phyloP scores from a whole-genome alignment of 2,888 invertebrate species.

The Orthosia cruda region DNA sequence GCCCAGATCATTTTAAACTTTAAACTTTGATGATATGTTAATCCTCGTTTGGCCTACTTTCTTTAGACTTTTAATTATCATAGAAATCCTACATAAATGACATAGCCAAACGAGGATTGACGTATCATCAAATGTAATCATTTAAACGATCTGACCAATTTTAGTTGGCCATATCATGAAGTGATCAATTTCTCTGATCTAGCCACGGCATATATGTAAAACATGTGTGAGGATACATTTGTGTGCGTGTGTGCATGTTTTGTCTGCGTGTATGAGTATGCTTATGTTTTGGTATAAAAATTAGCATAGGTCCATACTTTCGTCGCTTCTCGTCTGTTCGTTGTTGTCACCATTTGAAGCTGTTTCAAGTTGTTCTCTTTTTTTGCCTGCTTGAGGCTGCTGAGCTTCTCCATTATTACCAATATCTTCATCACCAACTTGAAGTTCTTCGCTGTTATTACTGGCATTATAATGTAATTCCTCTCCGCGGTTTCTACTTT shows the following conservation, averaged over 20 bases:
- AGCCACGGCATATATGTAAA: slow-evolving; percentile 18
- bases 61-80: no score
- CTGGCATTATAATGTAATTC: slow-evolving; percentile 20
- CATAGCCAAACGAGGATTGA: no score
- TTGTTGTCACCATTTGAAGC: slow-evolving; percentile 27
- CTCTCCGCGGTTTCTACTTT: slow-evolving; percentile 25
- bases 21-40: no score
- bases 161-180: slow-evolving; percentile 9
- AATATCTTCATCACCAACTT: slow-evolving; percentile 28
- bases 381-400: slow-evolving; percentile 33
- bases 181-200: slow-evolving; percentile 18
- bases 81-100: no score
- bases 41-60: no score
- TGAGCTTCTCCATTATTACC: slow-evolving; percentile 28
- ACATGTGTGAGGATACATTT: slow-evolving; percentile 11
- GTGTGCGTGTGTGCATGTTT: slow-evolving; percentile 13
- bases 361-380: slow-evolving; percentile 20
- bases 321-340: slow-evolving; percentile 23
- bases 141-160: no score
- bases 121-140: no score
- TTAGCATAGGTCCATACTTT: slow-evolving; percentile 28
- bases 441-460: slow-evolving; percentile 27
- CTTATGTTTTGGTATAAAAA: slow-evolving; percentile 15
- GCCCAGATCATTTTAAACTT: no score
- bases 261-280: slow-evolving; percentile 18